Base-by-base conservation (phyloP, 2,797 vertebrate species). In the Gephyroberyx darwinii region DNA sequence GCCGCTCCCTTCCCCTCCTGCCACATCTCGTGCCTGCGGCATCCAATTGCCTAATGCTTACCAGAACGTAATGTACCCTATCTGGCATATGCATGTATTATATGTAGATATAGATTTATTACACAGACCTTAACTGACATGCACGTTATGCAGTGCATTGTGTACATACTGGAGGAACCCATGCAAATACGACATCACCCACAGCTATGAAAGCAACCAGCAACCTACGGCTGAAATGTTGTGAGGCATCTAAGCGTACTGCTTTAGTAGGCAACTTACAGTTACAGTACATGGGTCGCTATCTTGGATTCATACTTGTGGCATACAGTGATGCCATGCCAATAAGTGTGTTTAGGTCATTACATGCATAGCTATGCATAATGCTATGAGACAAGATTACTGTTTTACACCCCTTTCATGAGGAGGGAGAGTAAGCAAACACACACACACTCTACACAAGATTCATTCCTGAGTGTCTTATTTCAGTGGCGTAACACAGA, bases 21-120 rank as follows among this genome's bases (percentile, higher is more conserved):
- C 33, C 30, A 45, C 85, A 81, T 82, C 70, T 83, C 75, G 84
- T 72, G 73, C 84, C 80, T 77, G 30, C 56, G 74, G 80, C 87
- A 16, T 82, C 66, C 65, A 62, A 63, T 82, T 78, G 59, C 77
- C 79, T 77, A 22, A 85, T 60, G 62, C 62, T 67, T 51, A 62
- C 50, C 61, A 78, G 58, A 87, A 80, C 54, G 43, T 66, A 65
- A 78, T 50, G 55, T 65, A 65, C 59, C 35, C 65, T 20, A 17
- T 64, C 55, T 41, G 57, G 10, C 10, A 65, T 61, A 53, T 56
- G 47, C 50, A 19, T 45, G 64, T 50, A 16, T 26, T 52, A 14
- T 71, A 33, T 71, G 59, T 39, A 30, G 30, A 65, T 78, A 57
- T 66, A 80, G 13, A 79, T 71, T 69, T 20, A 77, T 30, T 45